Conservation (phyloP, 1,140 invertebrate species). For the Brachionus paranguensis region DNA sequence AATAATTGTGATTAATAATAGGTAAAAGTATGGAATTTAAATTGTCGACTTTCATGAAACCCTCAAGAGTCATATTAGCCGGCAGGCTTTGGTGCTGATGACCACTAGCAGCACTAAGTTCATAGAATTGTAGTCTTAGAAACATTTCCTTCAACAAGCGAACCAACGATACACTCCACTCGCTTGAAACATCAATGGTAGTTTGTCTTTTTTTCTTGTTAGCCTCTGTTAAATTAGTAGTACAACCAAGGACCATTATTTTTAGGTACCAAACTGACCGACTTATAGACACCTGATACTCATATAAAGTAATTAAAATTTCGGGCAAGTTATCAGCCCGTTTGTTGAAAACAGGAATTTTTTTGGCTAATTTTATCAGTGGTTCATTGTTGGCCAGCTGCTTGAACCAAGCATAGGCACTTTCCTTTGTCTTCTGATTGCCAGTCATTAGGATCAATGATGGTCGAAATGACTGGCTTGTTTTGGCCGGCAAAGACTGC, state of each 20-base stretch:
- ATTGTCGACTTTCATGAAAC: slow-evolving; percentile 36
- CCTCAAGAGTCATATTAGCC: neutral
- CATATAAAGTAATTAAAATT: slow-evolving; percentile 35
- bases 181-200: slow-evolving; percentile 8
- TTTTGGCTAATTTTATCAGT: slow-evolving; percentile 31
- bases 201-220: slow-evolving; percentile 35
- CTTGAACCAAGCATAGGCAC: slow-evolving; percentile 38
- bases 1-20: neutral
- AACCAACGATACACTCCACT: slow-evolving; percentile 29
- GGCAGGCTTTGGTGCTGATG: neutral
- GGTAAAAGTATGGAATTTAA: slow-evolving; percentile 21
- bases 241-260: slow-evolving; percentile 34
- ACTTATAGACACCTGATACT: slow-evolving; percentile 30
- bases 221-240: slow-evolving; percentile 9
- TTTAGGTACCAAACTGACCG: slow-evolving; percentile 35
- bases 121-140: neutral
- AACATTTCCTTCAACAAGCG: neutral
- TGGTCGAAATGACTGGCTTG: slow-evolving; percentile 15
- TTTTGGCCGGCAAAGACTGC: neutral
- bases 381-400: slow-evolving; percentile 38
- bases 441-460: slow-evolving; percentile 31
- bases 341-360: slow-evolving; percentile 39
- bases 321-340: slow-evolving; percentile 28
- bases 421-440: slow-evolving; percentile 37
- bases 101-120: neutral